These are phyloP conservation scores for Philypnodon macrostomus DNA, from an alignment of 2,797 vertebrate genomes.

Conservation along the genomic window DNA sequence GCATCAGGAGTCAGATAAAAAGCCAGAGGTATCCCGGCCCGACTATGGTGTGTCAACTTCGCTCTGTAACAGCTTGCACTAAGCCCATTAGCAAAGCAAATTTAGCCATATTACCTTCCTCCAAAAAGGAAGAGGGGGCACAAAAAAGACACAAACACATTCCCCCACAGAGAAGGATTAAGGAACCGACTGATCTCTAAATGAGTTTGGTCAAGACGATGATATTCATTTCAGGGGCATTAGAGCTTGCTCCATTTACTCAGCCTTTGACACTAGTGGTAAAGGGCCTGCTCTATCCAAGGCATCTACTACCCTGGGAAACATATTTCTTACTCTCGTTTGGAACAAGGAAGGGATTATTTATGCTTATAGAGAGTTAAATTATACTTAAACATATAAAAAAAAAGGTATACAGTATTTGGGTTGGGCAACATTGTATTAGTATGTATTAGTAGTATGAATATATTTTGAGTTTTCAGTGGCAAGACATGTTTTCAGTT, in stretches of 20 bases:
- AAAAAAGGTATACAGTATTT: too few relatives aligned
- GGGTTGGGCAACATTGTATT: too few relatives aligned
- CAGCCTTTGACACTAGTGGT: slow-evolving; percentile 56
- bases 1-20: slow-evolving; percentile 70
- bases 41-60: slow-evolving; percentile 59
- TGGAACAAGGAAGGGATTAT: slow-evolving; percentile 1
- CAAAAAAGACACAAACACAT: slow-evolving; percentile 73
- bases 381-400: neutral
- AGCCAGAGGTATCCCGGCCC: slow-evolving; percentile 46
- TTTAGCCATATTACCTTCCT: slow-evolving; percentile 79
- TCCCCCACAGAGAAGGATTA: slow-evolving; percentile 70
- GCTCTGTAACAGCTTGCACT: slow-evolving; percentile 81
- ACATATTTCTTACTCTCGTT: slow-evolving; percentile 36
- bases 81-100: slow-evolving; percentile 84
- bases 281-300: slow-evolving; percentile 25
- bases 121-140: slow-evolving; percentile 66
- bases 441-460: too few relatives aligned
- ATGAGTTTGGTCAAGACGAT: slow-evolving; percentile 82
- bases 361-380: too few relatives aligned
- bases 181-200: slow-evolving; percentile 79
- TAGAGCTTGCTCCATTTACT: slow-evolving; percentile 76
- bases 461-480: too few relatives aligned
- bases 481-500: too few relatives aligned
- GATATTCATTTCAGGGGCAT: slow-evolving; percentile 83
- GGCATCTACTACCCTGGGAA: slow-evolving; percentile 57